Base-by-base conservation (phyloP, 2,888 invertebrate genomes). In the Caenorhabditis sinica region DNA sequence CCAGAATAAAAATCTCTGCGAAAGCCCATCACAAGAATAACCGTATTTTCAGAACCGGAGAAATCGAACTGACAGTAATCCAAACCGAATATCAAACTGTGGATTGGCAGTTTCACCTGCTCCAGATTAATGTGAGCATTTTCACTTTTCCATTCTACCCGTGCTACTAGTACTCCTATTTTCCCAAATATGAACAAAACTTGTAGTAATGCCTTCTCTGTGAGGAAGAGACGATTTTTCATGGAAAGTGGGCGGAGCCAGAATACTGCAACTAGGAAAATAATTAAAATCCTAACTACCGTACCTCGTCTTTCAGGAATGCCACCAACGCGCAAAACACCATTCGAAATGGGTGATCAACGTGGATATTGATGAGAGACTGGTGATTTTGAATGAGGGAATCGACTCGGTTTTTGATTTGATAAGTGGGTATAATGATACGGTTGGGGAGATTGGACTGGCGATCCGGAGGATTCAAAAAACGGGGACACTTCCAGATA, bases 301-400 rank as follows among this genome's bases (percentile, higher is more conserved):
- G 33, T 36, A n/a, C 33, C 23, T 63, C 25, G 33, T 60, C 25
- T n/a, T 43, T 5, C 23, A 76, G 76, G 76, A 76, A 40, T 76
- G 76, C 40, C 76, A 76, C 25, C 68, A 68, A 20, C 45, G 76
- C 36, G 58, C 58, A n/a, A 76, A 76, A 20, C 53, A 68, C 11
- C 76, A 76, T 36, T 76, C 76, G 11, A 76, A 76, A 60, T 76
- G 76, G 76, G 76, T 76, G 2, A 76, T 76, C 33, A 76, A 76
- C 13, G 76, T 76, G 49, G 76, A 76, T 51, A 51, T 76, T 6
- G 76, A 76, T 36, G 76, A 76, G 25, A 58, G 76, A 66, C 49
- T 76, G 30, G 58, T 76, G 11, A 60, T 76, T 33, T 36, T 68
- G n/a, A 51, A 76, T 58, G 49, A 23, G 1, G n/a, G n/a, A 20